A percentile compares a stretch with the other conserved stretches of the same genome.
Conservation (phyloP, 2,797 vertebrate genomes). For the Crax fasciolata region DNA sequence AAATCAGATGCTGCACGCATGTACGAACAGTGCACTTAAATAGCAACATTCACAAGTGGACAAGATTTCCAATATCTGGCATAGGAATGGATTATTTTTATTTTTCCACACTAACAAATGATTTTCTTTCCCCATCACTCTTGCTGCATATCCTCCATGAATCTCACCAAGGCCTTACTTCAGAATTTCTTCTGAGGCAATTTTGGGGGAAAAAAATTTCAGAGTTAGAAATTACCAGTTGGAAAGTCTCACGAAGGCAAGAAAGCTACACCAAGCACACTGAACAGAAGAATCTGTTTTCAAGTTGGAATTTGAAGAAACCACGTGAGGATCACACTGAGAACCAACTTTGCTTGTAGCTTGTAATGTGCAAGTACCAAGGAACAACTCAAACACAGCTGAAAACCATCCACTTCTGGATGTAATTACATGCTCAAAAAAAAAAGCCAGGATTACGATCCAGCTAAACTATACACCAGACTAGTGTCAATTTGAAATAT, state of each 20-base stretch:
- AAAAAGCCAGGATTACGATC: neutral
- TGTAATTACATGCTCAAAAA: neutral
- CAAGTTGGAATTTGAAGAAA: constrained; percentile 2
- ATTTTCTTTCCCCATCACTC: neutral
- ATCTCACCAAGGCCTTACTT: neutral
- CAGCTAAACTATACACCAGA: neutral
- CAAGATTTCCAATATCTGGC: neutral
- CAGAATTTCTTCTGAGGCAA: neutral
- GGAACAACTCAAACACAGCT: neutral
- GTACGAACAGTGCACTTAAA: neutral
- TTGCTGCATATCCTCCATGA: neutral
- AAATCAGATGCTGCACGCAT: neutral
- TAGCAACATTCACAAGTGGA: rapidly evolving
- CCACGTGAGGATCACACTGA: neutral
- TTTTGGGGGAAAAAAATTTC: neutral
- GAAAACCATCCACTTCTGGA: neutral
- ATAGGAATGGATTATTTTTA: neutral
- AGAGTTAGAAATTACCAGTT: neutral
- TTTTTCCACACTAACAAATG: neutral
- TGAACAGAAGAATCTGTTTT: neutral
- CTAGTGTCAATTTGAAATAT: neutral
- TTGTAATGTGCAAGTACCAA: neutral
- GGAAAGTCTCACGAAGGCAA: neutral
- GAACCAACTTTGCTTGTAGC: neutral
- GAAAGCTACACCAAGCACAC: neutral